These are phyloP conservation scores for Australoheros scitulus DNA, from an alignment of 2,113 vertebrate species.

Conservation along the genomic window DNA sequence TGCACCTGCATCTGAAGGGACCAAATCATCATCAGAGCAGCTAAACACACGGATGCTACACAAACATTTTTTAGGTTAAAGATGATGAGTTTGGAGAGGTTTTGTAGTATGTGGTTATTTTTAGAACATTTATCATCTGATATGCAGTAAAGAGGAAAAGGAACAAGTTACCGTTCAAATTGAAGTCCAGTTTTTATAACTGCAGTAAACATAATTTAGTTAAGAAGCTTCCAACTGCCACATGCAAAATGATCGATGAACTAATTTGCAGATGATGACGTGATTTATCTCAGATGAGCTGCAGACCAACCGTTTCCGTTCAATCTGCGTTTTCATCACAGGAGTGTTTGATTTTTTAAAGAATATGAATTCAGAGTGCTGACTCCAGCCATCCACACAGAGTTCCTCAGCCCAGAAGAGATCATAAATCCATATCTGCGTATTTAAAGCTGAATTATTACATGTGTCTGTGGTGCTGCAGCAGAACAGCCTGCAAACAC, in stretches of 20 bases:
- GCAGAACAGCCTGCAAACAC: background rate
- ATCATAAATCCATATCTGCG: background rate
- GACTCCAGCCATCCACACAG: background rate
- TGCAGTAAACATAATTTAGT: background rate
- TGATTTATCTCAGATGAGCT: background rate
- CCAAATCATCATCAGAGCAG: constrained; percentile 64
- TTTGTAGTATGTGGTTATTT: background rate
- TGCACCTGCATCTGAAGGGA: constrained; percentile 48
- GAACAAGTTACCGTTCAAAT: background rate
- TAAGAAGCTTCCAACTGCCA: constrained; percentile 56
- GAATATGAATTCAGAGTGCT: background rate
- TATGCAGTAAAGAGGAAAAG: background rate
- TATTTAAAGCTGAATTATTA: background rate
- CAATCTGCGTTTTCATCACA: background rate
- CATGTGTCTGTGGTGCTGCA: background rate
- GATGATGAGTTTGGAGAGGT: background rate
- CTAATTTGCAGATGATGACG: background rate
- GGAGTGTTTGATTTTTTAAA: background rate
- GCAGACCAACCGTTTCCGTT: background rate
- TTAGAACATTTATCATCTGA: constrained; percentile 1
- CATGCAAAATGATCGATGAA: background rate
- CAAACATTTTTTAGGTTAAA: constrained; percentile 2
- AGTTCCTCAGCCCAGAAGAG: background rate
- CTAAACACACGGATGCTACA: constrained; percentile 7
- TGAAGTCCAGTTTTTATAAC: background rate